A percentile compares a stretch with the other conserved stretches of the same genome.
phyloP scores from a whole-genome alignment of 2,888 invertebrate species.

The Tridacna gigas region DNA sequence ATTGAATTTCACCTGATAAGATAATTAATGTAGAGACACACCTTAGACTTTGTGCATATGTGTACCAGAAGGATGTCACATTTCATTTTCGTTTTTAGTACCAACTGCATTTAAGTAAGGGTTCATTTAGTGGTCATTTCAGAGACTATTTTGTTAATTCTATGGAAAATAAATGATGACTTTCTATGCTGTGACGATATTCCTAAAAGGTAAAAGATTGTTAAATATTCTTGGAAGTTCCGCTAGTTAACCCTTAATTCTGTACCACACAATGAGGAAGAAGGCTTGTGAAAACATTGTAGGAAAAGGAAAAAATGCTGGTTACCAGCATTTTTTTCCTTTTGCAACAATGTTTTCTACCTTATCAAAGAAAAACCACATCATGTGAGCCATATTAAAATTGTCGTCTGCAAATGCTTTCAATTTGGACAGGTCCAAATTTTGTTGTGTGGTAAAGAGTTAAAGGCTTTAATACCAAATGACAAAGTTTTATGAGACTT shows the following conservation, averaged over 20 bases:
- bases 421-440: no score
- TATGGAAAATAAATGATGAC: constrained; percentile 45
- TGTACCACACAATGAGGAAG: no score
- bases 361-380: no score
- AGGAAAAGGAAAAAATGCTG: not conserved
- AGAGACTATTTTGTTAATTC: not conserved
- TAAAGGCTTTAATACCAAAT: no score
- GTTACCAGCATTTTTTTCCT: no score
- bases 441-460: no score
- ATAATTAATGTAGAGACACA: not conserved
- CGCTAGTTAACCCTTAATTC: not conserved
- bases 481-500: no score
- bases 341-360: no score
- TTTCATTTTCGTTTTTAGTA: not conserved
- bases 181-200: constrained; percentile 58
- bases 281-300: not conserved
- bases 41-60: constrained; percentile 1
- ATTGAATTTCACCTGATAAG: constrained; percentile 10
- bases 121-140: not conserved
- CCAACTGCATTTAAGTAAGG: not conserved
- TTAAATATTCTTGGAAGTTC: not conserved
- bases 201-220: constrained; percentile 35
- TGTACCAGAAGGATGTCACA: not conserved
- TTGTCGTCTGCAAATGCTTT: no score
- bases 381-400: no score